Percentiles rank a stretch among this genome's conserved stretches.
Evolutionary conservation across 1,140 invertebrate genomes (phyloP).

Genomic region (Vanessa atalanta): DNA sequence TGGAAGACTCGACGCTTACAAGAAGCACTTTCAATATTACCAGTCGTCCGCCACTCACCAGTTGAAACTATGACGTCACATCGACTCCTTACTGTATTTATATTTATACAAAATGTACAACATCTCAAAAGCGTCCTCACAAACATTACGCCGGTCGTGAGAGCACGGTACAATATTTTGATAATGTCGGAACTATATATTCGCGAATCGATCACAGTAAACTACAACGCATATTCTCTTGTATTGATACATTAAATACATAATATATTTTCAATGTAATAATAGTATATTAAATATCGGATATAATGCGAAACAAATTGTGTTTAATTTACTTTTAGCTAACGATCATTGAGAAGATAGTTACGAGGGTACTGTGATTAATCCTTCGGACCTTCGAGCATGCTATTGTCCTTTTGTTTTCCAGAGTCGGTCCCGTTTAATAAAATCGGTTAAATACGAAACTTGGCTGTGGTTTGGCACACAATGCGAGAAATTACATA

Average conservation of each 20-base stretch:
- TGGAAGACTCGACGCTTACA: conserved; percentile 79
- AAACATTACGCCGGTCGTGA: conserved; percentile 57
- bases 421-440: conserved; percentile 46
- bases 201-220: conserved; percentile 29
- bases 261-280: background rate
- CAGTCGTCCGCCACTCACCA: conserved; percentile 71
- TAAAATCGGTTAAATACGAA: conserved; percentile 41
- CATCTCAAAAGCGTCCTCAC: conserved; percentile 71
- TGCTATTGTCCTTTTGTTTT: conserved; percentile 46
- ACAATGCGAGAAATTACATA: conserved; percentile 53
- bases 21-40: conserved; percentile 75
- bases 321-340: background rate
- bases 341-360: background rate
- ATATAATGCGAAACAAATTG: background rate
- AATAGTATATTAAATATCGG: background rate
- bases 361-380: conserved; percentile 31
- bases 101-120: conserved; percentile 79
- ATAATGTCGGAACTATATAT: conserved; percentile 20
- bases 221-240: conserved; percentile 5
- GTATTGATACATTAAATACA: background rate
- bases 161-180: conserved; percentile 3
- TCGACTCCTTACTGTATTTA: conserved; percentile 69
- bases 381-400: conserved; percentile 36
- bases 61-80: conserved; percentile 60
- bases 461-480: conserved; percentile 69